A percentile compares a stretch with the other conserved stretches of the same genome.
phyloP scores from a whole-genome alignment of 2,888 invertebrate genomes.

The Tenthredo amoena region DNA sequence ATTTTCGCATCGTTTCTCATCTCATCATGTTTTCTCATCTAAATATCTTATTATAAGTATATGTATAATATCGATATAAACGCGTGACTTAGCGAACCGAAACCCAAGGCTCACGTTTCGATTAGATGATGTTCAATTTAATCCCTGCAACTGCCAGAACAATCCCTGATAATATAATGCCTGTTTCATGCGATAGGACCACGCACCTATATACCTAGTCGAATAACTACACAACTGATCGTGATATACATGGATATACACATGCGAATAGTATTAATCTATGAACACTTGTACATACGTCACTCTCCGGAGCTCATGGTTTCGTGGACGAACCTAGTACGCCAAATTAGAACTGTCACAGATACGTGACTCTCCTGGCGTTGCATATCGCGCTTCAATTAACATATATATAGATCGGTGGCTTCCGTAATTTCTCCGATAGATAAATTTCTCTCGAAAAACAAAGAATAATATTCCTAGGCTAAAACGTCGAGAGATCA shows the following conservation, averaged over 20 bases:
- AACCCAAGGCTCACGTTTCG: conserved; percentile 17
- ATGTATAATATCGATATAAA: not conserved
- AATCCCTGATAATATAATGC: not conserved
- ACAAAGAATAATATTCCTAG: not conserved
- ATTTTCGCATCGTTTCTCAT: conserved; percentile 2
- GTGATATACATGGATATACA: not conserved
- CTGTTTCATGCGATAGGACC: not conserved
- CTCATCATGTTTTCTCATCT: not conserved
- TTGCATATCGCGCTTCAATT: not conserved
- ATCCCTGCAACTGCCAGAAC: conserved; percentile 27
- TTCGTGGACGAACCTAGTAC: conserved; percentile 34
- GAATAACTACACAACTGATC: conserved; percentile 18
- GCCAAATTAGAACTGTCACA: conserved; percentile 45
- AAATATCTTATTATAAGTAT: no score
- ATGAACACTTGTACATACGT: conserved; percentile 1
- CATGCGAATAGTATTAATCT: not conserved
- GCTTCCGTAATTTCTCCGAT: not conserved
- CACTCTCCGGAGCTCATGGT: conserved; percentile 35
- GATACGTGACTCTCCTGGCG: not conserved
- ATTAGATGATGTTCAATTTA: conserved; percentile 26
- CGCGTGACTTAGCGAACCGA: not conserved
- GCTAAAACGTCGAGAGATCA: not conserved
- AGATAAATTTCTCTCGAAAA: not conserved
- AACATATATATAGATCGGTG: not conserved
- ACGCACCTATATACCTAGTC: not conserved